A percentile compares a stretch with the other conserved stretches of the same genome.
These are phyloP conservation scores for Drosophila kuntzei DNA, from an alignment of 2,888 invertebrate genomes.

Conservation along the genomic window DNA sequence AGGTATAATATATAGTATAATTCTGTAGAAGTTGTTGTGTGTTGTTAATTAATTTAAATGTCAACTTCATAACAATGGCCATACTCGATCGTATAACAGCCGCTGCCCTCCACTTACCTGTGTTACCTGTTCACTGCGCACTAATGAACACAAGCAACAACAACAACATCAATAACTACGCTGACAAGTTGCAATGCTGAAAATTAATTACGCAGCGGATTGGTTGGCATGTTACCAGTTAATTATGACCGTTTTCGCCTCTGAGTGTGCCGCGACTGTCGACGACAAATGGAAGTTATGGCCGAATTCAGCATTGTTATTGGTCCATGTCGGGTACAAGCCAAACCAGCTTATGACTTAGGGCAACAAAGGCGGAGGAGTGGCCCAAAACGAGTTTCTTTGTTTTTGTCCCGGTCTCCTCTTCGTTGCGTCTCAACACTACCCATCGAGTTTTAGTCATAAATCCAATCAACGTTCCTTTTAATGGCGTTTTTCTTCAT, in stretches of 20 bases:
- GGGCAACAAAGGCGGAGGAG: constrained; percentile 41
- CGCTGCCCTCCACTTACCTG: constrained; percentile 29
- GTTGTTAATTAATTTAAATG: constrained; percentile 42
- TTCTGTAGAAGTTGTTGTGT: neutral
- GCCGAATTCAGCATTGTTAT: constrained; percentile 50
- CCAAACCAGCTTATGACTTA: constrained; percentile 9
- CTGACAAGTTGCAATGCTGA: constrained; percentile 65
- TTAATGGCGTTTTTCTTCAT: constrained; percentile 71
- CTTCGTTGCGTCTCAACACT: constrained; percentile 23
- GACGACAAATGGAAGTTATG: constrained; percentile 56
- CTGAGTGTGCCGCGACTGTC: constrained; percentile 48
- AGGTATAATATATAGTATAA: constrained; percentile 2
- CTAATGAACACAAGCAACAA: constrained; percentile 67
- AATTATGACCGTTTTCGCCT: constrained; percentile 64
- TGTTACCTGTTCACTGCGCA: constrained; percentile 57
- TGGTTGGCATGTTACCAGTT: constrained; percentile 66
- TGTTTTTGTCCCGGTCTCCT: constrained; percentile 52
- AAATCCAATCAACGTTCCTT: constrained; percentile 75
- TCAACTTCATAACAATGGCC: constrained; percentile 34
- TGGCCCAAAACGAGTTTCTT: constrained; percentile 54
- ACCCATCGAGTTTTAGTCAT: constrained; percentile 42
- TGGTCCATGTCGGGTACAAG: constrained; percentile 35
- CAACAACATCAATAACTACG: constrained; percentile 43
- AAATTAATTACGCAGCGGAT: constrained; percentile 70
- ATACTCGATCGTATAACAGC: constrained; percentile 5